These are phyloP conservation scores for Moxostoma hubbsi DNA, from an alignment of 2,797 vertebrate species.

Conservation along the genomic window DNA sequence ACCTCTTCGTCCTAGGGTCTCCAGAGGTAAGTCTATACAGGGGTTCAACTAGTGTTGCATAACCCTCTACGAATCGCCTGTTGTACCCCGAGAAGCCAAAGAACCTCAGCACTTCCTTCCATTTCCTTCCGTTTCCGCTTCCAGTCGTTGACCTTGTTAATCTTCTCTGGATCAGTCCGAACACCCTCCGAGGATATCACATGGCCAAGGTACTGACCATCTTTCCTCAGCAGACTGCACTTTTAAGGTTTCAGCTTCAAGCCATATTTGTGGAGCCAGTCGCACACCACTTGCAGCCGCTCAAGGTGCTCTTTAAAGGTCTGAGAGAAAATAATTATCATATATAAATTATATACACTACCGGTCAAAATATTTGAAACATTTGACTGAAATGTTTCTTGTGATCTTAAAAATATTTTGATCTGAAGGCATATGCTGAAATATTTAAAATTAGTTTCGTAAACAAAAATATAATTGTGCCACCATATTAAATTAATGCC, in stretches of 20 bases:
- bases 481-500: too few species aligned
- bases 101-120: neutral
- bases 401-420: too few species aligned
- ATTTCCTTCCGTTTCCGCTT: neutral
- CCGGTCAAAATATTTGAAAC: too few species aligned
- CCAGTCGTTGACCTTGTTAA: conserved; percentile 25
- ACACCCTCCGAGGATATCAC: conserved; percentile 21
- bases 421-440: too few species aligned
- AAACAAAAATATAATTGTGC: too few species aligned
- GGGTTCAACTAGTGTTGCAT: neutral
- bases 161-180: conserved; percentile 25
- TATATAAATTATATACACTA: too few species aligned
- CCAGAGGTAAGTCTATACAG: neutral
- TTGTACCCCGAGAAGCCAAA: too few species aligned
- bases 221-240: neutral
- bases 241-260: conserved; percentile 14
- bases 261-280: neutral
- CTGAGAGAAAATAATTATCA: too few species aligned
- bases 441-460: too few species aligned
- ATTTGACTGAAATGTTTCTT: too few species aligned
- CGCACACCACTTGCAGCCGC: neutral
- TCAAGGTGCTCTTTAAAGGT: too few species aligned
- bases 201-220: conserved; percentile 13
- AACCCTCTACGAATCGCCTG: neutral
- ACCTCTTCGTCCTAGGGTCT: neutral